phyloP scores from a whole-genome alignment of 2,797 vertebrate genomes.

The Pterois miles region DNA sequence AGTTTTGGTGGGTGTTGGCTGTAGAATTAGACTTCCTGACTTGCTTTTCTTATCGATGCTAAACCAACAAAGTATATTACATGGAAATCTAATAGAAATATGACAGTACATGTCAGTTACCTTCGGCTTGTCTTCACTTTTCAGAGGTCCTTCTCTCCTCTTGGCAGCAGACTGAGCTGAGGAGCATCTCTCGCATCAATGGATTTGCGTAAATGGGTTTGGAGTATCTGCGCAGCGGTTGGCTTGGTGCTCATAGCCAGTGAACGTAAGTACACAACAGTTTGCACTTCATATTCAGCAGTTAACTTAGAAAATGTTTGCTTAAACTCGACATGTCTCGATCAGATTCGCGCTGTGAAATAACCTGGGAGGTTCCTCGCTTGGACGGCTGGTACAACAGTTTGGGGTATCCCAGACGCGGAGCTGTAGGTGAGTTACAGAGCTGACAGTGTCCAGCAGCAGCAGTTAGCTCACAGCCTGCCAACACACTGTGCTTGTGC shows the following conservation, averaged over 20 bases:
- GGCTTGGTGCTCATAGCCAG: slow-evolving; percentile 51
- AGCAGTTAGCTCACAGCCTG: background rate
- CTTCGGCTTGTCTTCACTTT: slow-evolving; percentile 24
- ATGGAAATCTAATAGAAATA: background rate
- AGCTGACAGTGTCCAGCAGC: background rate
- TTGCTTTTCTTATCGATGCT: background rate
- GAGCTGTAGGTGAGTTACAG: slow-evolving; percentile 85
- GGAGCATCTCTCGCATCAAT: slow-evolving; percentile 76
- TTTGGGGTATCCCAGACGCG: slow-evolving; percentile 83
- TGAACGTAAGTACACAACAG: slow-evolving; percentile 66
- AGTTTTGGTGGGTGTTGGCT: background rate
- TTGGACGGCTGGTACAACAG: slow-evolving; percentile 98
- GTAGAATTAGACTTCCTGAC: background rate
- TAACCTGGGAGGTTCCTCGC: slow-evolving; percentile 91
- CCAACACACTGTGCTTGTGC: slow-evolving; percentile 15
- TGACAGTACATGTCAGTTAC: slow-evolving; percentile 12
- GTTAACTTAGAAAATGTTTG: background rate
- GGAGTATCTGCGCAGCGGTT: slow-evolving; percentile 60
- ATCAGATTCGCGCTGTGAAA: slow-evolving; percentile 75
- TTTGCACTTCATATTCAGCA: background rate
- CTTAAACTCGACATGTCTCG: background rate
- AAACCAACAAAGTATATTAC: background rate
- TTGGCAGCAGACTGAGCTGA: slow-evolving; percentile 51
- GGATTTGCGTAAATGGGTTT: slow-evolving; percentile 75
- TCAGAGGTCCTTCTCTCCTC: slow-evolving; percentile 48